Evolutionary conservation across 2,888 invertebrate genomes (phyloP).

Genomic region (Ariolimax columbianus): DNA sequence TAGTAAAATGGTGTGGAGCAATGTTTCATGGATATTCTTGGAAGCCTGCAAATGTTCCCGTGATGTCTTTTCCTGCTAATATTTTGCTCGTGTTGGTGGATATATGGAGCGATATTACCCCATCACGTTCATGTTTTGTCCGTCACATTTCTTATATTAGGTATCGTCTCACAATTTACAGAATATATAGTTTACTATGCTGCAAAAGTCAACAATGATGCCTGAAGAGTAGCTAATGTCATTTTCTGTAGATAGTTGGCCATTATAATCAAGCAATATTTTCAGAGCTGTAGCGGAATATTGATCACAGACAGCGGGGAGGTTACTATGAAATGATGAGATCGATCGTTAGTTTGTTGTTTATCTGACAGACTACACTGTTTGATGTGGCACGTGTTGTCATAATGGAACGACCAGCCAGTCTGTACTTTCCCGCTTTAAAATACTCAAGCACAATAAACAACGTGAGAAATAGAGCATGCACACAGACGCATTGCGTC

Average conservation of each 20-base stretch:
- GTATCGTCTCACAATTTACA: not conserved
- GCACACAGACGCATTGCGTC: not conserved
- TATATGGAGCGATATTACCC: too few relatives aligned
- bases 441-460: not conserved
- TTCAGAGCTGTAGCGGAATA: not conserved
- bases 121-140: not conserved
- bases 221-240: not conserved
- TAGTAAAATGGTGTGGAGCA: too few relatives aligned
- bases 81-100: too few relatives aligned
- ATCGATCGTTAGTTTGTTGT: conserved; percentile 11
- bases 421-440: not conserved
- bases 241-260: not conserved
- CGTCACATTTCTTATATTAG: not conserved
- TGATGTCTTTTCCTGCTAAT: too few relatives aligned
- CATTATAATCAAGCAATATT: not conserved
- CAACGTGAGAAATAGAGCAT: not conserved
- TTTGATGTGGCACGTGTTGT: not conserved
- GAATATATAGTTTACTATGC: not conserved
- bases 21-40: too few relatives aligned
- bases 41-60: too few relatives aligned
- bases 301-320: not conserved
- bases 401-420: not conserved
- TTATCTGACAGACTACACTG: not conserved
- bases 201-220: not conserved
- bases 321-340: conserved; percentile 3